Conservation (phyloP, 2,113 vertebrate genomes). For the Stigmatopora nigra region DNA sequence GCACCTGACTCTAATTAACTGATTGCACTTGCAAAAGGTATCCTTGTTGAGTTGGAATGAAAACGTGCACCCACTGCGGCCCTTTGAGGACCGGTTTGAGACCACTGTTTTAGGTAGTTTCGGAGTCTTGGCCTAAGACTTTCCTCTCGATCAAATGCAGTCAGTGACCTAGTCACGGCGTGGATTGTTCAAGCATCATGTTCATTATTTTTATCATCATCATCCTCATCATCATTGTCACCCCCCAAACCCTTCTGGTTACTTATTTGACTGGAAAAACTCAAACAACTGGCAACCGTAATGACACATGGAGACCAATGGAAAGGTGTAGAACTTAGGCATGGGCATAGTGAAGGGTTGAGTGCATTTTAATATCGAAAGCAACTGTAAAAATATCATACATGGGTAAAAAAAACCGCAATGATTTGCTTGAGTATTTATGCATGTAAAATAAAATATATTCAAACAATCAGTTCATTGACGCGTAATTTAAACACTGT, state of each 20-base stretch:
- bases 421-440: not conserved
- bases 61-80: no score
- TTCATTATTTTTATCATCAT: not conserved
- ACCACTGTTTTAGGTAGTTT: no score
- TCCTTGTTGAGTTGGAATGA: no score
- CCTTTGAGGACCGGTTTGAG: no score
- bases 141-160: not conserved
- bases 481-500: not conserved
- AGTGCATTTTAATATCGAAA: not conserved
- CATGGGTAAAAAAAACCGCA: not conserved
- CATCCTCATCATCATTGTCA: slow-evolving; percentile 1
- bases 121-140: not conserved
- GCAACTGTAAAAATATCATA: not conserved
- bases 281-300: not conserved
- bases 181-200: slow-evolving; percentile 13
- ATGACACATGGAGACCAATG: not conserved
- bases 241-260: not conserved
- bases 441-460: not conserved
- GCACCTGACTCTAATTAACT: no score
- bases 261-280: not conserved
- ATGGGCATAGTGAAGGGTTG: not conserved
- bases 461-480: not conserved
- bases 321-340: not conserved
- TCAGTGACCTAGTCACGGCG: slow-evolving; percentile 3
- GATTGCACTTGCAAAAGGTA: no score